Conservation (phyloP, 1,140 invertebrate species). For the Anastatus disparis region DNA sequence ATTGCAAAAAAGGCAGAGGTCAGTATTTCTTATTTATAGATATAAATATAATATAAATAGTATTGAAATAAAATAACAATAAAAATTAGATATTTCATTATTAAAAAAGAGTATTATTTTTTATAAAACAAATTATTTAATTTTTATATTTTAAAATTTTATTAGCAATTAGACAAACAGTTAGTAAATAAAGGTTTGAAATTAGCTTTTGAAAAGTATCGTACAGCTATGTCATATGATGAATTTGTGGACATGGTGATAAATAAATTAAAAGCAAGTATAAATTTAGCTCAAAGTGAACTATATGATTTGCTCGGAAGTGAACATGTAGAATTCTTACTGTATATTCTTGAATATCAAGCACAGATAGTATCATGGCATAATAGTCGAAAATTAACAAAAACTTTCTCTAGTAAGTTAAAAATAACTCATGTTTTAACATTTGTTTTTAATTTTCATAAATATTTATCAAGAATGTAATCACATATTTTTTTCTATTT, state of each 20-base stretch:
- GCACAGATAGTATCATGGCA: conserved; percentile 65
- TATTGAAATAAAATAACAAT: neutral
- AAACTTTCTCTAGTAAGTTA: conserved; percentile 48
- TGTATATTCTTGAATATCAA: conserved; percentile 80
- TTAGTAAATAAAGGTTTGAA: conserved; percentile 71
- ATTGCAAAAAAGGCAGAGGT: conserved; percentile 59
- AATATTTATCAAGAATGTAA: conserved; percentile 40
- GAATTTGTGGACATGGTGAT: conserved; percentile 73
- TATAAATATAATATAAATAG: conserved; percentile 14
- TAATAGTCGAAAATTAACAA: conserved; percentile 54
- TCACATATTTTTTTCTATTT: too few relatives aligned
- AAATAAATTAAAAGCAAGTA: conserved; percentile 71
- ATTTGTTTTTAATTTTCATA: conserved; percentile 53
- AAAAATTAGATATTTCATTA: too few relatives aligned
- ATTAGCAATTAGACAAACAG: conserved; percentile 69
- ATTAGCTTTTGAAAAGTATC: conserved; percentile 63
- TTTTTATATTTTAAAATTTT: too few relatives aligned
- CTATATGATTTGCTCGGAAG: conserved; percentile 89
- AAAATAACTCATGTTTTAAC: too few relatives aligned
- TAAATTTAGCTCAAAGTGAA: conserved; percentile 86
- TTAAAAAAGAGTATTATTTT: too few relatives aligned
- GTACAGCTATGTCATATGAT: conserved; percentile 65
- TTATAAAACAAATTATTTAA: too few relatives aligned
- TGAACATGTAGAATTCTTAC: conserved; percentile 87
- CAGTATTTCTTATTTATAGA: conserved; percentile 47